These are phyloP conservation scores for Spheniscus humboldti DNA, from an alignment of 2,797 vertebrate species.

Conservation along the genomic window DNA sequence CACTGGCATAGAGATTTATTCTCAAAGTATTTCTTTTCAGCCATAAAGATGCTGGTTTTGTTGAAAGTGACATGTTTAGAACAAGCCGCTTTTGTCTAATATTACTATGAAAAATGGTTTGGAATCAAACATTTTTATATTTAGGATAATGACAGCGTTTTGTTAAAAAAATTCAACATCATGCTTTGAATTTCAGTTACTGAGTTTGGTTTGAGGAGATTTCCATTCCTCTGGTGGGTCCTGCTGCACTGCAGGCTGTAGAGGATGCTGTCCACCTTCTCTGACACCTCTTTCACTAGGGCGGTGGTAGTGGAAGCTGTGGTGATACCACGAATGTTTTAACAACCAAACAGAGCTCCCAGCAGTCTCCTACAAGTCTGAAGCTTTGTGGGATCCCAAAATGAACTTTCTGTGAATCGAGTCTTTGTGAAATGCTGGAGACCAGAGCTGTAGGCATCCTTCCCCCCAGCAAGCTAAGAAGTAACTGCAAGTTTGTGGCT, in stretches of 20 bases:
- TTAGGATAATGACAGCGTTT: neutral
- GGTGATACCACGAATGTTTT: neutral
- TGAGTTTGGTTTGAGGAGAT: neutral
- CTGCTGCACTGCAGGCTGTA: neutral
- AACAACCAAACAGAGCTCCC: neutral
- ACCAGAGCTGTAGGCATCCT: neutral
- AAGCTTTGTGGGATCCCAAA: neutral
- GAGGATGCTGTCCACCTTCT: neutral
- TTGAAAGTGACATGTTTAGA: conserved; percentile 36
- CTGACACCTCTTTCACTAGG: neutral
- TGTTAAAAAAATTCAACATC: neutral
- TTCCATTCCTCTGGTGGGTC: neutral
- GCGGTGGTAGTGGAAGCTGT: neutral
- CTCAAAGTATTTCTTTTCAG: conserved; percentile 32
- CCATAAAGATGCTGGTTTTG: conserved; percentile 19
- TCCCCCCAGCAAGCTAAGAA: neutral
- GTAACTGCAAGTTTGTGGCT: neutral
- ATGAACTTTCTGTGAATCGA: neutral
- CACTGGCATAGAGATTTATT: conserved; percentile 36
- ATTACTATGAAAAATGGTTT: conserved; percentile 8
- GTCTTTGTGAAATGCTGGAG: neutral
- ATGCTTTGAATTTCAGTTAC: neutral
- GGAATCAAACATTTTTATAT: conserved; percentile 25
- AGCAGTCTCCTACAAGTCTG: neutral
- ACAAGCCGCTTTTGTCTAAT: conserved; percentile 27